Evolutionary conservation across 2,113 vertebrate genomes (phyloP).

Genomic region (Myiagra hebetior): DNA sequence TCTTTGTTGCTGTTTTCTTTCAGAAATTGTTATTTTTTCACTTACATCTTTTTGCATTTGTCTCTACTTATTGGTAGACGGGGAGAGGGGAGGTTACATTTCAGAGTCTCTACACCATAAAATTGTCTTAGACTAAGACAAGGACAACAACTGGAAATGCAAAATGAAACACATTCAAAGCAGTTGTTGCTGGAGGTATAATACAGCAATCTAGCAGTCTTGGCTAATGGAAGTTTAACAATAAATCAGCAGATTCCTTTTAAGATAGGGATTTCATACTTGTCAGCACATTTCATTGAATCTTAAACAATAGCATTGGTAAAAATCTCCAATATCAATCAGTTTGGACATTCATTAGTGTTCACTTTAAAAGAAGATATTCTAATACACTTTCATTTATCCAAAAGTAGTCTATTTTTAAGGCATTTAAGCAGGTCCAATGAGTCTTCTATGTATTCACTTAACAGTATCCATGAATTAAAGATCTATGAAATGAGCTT

Average conservation of each 20-base stretch:
- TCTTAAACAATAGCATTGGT: background rate
- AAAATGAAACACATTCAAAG: constrained; percentile 35
- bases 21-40: background rate
- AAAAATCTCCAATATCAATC: constrained; percentile 34
- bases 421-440: constrained; percentile 17
- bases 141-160: background rate
- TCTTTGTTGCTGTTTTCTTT: background rate
- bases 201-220: constrained; percentile 32
- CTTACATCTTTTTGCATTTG: background rate
- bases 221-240: constrained; percentile 52
- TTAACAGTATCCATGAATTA: background rate
- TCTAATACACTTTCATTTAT: constrained; percentile 13
- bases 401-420: constrained; percentile 15
- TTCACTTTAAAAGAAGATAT: constrained; percentile 6
- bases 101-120: background rate
- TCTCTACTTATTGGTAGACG: background rate
- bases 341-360: constrained; percentile 16
- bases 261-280: constrained; percentile 31
- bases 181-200: constrained; percentile 23
- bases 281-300: constrained; percentile 35
- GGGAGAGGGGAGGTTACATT: background rate
- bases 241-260: constrained; percentile 61
- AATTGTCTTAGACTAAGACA: background rate
- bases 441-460: background rate
- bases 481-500: background rate